Conservation (phyloP, 1,140 invertebrate species). For the Aphaenogaster rudis region DNA sequence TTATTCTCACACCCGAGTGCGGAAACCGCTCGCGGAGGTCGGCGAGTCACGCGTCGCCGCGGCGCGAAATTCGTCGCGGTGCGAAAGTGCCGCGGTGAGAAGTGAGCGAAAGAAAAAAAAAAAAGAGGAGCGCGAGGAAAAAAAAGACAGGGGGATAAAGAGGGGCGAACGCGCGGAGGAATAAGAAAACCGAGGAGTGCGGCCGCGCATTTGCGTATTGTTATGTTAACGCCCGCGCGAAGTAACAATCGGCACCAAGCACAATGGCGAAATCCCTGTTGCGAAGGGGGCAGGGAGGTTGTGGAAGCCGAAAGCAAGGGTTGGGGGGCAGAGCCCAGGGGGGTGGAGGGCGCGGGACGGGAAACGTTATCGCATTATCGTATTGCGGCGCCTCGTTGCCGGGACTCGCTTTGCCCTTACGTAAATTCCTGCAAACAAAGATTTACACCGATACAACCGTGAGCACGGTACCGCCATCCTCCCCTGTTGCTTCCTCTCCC, state of each 20-base stretch:
- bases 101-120: neutral
- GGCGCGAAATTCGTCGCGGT: conserved; percentile 27
- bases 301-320: conserved; percentile 43
- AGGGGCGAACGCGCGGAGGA: conserved; percentile 31
- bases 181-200: conserved; percentile 59
- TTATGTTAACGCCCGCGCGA: conserved; percentile 84
- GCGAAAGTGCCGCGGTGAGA: neutral
- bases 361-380: conserved; percentile 84
- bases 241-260: conserved; percentile 84
- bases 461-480: conserved; percentile 28
- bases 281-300: conserved; percentile 45
- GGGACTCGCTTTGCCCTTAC: conserved; percentile 76
- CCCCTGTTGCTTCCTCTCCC: neutral
- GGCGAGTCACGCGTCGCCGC: conserved; percentile 2
- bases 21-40: neutral
- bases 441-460: conserved; percentile 81
- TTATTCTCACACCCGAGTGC: conserved; percentile 39
- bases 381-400: conserved; percentile 83
- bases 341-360: conserved; percentile 1
- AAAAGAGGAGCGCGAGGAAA: neutral
- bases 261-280: conserved; percentile 83
- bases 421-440: conserved; percentile 84
- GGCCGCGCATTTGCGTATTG: conserved; percentile 81
- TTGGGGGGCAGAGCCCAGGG: conserved; percentile 37
- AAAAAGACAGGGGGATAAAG: neutral